Conservation (phyloP, 2,797 vertebrate species). For the Parauchenoglanis punctatus region DNA sequence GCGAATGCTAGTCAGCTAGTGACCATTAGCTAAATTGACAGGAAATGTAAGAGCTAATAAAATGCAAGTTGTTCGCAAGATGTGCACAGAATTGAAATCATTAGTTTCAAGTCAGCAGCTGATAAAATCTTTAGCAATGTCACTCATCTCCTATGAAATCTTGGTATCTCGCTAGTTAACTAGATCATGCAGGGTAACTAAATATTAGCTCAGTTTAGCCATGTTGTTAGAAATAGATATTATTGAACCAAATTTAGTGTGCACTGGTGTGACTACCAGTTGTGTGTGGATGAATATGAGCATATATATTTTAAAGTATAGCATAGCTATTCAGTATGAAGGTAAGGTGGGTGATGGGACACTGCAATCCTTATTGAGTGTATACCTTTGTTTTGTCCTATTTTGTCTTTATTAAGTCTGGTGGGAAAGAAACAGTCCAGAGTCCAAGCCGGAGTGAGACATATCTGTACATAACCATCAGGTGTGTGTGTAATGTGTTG, state of each 20-base stretch:
- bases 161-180: background rate
- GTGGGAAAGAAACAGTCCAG: background rate
- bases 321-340: background rate
- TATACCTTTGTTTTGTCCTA: background rate
- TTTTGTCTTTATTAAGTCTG: background rate
- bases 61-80: background rate
- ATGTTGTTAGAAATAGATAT: background rate
- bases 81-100: background rate
- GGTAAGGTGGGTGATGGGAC: background rate
- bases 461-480: background rate
- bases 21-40: background rate
- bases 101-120: background rate
- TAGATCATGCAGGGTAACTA: background rate
- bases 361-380: background rate
- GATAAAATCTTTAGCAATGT: background rate
- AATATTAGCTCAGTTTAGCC: background rate
- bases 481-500: background rate
- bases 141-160: background rate
- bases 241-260: background rate
- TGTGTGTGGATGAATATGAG: background rate
- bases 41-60: background rate
- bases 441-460: background rate
- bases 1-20: background rate
- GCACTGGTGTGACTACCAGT: background rate
- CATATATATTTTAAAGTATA: background rate